Evolutionary conservation across 1,140 invertebrate genomes (phyloP), one percentile per base, ranked within the genome.

Genomic region (Nilaparvata lugens): DNA sequence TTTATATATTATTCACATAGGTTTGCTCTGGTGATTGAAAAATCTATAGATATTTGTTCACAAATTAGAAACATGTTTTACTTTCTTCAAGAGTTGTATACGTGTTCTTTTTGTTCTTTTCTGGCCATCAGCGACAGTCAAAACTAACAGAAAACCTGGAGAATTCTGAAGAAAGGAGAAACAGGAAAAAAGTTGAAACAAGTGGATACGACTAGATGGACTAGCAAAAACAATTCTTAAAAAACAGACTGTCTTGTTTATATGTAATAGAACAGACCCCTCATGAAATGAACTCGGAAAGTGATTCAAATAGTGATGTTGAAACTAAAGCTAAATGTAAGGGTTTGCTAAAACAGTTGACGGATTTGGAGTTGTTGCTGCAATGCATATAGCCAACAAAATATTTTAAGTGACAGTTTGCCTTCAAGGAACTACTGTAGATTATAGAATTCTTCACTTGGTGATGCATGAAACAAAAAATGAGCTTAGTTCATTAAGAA

Each of bases 261-360:
- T 19, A 56, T 19, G 28, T 31, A 24, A 28, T 56, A 56, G 31
- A 31, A 56, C 11, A 56, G 28, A 56, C 53, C 28, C n/a, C 31
- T 25, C 23, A 56, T 19, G 28, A 35, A 19, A 35, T 56, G 53
- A 35, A 19, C n/a, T n/a, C 28, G 16, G 53, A 56, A 23, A 56
- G 38, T 16, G 18, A 56, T 19, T 56, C 25, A 28, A 28, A 28
- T 28, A 28, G 28, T 16, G 53, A 28, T 18, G 38, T 25, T 18
- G 16, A 31, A 25, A 56, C 53, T 18, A 56, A 56, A 56, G 53
- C 53, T 18, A 28, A 24, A 56, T 25, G 24, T 35, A 56, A n/a
- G 18, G 53, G 53, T 35, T 35, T 56, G 16, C 25, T 56, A 24
- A 56, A 56, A 31, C 53, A 56, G n/a, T n/a, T 56, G 53, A 31